A percentile compares a stretch with the other conserved stretches of the same genome.
These are phyloP conservation scores for Mesembrinibis cayennensis DNA, from an alignment of 2,113 vertebrate genomes.

Conservation along the genomic window DNA sequence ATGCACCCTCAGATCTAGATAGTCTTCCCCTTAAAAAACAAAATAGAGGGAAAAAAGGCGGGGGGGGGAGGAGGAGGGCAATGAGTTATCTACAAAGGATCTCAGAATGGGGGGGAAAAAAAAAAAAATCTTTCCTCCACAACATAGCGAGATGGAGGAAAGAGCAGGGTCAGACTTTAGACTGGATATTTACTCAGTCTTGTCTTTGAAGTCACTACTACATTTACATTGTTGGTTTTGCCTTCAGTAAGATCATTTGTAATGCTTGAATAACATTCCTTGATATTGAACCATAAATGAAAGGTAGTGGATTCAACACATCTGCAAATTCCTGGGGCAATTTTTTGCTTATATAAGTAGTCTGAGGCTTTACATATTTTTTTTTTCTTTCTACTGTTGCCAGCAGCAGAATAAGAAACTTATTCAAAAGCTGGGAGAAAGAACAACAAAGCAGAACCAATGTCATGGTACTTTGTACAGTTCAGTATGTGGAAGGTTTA, in stretches of 20 bases:
- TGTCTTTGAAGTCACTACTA: not conserved
- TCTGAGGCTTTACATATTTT: not conserved
- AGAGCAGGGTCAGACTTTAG: not conserved
- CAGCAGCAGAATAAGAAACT: not conserved
- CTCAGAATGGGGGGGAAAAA: not conserved
- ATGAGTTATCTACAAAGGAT: not conserved
- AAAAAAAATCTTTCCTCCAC: not conserved
- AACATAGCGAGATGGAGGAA: not conserved
- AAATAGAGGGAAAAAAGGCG: not conserved
- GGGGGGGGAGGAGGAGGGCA: too few species aligned
- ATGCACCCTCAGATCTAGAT: not conserved
- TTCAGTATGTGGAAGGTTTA: not conserved
- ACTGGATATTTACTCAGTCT: not conserved
- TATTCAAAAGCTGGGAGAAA: not conserved
- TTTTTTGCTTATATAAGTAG: not conserved
- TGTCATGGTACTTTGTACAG: not conserved
- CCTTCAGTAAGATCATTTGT: not conserved
- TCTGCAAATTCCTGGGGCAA: not conserved
- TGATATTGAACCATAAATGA: not conserved
- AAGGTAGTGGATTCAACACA: not conserved
- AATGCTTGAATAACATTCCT: not conserved
- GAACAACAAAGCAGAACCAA: not conserved
- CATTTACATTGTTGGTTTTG: not conserved
- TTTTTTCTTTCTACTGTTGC: not conserved
- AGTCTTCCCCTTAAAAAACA: not conserved